phyloP scores from a whole-genome alignment of 2,113 vertebrate genomes.

The Himantopus leucocephalus region DNA sequence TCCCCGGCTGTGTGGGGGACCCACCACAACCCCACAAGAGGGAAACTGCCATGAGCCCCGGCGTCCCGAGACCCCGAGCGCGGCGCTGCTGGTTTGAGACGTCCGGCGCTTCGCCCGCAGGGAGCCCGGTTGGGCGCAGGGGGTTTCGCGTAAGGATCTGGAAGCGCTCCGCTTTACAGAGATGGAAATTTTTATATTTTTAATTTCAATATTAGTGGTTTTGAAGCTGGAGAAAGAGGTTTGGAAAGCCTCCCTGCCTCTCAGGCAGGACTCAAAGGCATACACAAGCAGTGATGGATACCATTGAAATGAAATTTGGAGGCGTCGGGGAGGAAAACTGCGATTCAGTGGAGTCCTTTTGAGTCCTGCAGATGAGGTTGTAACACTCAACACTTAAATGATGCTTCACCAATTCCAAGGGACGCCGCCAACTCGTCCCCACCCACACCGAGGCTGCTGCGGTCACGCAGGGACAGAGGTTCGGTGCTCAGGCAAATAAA shows the following conservation, averaged over 20 bases:
- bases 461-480: background rate
- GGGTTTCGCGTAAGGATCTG: background rate
- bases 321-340: background rate
- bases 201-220: background rate
- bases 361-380: background rate
- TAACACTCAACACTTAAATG: background rate
- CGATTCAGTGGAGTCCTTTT: background rate
- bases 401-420: background rate
- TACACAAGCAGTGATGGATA: background rate
- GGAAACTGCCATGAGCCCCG: too few species aligned
- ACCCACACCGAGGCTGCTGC: background rate
- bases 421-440: background rate
- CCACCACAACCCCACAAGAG: too few species aligned
- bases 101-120: fast-evolving
- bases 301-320: background rate
- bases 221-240: background rate
- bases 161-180: fast-evolving
- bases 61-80: background rate
- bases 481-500: background rate
- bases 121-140: background rate
- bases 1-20: background rate
- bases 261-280: background rate
- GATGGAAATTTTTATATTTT: background rate
- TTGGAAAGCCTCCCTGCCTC: background rate
- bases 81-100: background rate